Evolutionary conservation across 2,113 vertebrate species (phyloP).

Genomic region (Mellivora capensis): DNA sequence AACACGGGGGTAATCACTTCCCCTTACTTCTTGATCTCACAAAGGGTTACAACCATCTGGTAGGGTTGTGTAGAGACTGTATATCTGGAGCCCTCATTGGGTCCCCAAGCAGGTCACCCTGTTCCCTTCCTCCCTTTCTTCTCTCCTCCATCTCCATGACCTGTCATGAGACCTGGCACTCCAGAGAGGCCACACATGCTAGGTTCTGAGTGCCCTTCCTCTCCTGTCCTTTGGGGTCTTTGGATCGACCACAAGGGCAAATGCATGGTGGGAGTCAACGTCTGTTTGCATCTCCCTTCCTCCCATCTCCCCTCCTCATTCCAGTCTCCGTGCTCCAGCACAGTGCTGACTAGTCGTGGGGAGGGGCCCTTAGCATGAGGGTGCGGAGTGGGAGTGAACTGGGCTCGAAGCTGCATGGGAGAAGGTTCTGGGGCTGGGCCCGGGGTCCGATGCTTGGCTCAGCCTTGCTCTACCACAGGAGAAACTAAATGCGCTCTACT

Average conservation of each 20-base stretch:
- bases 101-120: background rate
- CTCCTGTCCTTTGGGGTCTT: background rate
- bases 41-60: background rate
- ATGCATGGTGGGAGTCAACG: accelerated
- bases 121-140: background rate
- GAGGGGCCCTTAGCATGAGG: no score
- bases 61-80: background rate
- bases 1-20: background rate
- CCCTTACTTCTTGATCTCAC: background rate
- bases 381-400: background rate
- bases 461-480: background rate
- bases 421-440: background rate
- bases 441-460: background rate
- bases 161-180: no score
- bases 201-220: background rate
- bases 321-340: background rate
- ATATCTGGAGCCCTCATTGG: background rate
- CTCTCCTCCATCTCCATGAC: background rate
- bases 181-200: background rate
- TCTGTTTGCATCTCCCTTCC: background rate
- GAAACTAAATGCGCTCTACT: background rate
- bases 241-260: background rate
- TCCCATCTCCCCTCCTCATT: background rate
- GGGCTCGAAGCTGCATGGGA: accelerated
- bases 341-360: background rate